A percentile compares a stretch with the other conserved stretches of the same genome.
These are phyloP conservation scores for Craterocephalus amniculus DNA, from an alignment of 2,797 vertebrate genomes.

Conservation along the genomic window DNA sequence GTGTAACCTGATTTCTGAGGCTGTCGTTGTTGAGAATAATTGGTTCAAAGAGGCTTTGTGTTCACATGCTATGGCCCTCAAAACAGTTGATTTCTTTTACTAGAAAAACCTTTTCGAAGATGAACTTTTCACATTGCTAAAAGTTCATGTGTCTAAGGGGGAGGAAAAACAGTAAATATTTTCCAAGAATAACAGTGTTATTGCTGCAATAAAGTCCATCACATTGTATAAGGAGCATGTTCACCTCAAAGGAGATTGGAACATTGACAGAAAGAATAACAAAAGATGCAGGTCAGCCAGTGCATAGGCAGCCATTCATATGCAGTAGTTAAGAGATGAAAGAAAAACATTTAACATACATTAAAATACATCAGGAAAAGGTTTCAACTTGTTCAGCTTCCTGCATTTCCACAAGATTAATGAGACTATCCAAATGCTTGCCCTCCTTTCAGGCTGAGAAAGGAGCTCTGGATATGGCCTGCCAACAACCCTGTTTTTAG, in stretches of 20 bases:
- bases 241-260: slow-evolving; percentile 13
- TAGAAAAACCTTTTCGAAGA: background rate
- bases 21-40: background rate
- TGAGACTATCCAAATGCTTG: slow-evolving; percentile 10
- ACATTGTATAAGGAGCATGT: slow-evolving; percentile 5
- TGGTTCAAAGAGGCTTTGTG: background rate
- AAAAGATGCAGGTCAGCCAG: slow-evolving; percentile 14
- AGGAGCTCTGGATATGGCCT: slow-evolving; percentile 4
- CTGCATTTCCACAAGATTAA: slow-evolving; percentile 18
- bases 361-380: slow-evolving; percentile 17
- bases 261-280: background rate
- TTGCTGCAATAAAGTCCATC: background rate
- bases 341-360: slow-evolving; percentile 27
- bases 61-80: slow-evolving; percentile 1
- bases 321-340: slow-evolving; percentile 22
- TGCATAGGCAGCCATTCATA: slow-evolving; percentile 4
- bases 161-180: background rate
- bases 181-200: background rate
- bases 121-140: background rate
- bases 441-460: slow-evolving; percentile 12
- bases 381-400: slow-evolving; percentile 11
- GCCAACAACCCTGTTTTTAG: slow-evolving; percentile 5
- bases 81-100: background rate
- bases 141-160: background rate
- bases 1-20: background rate